These are phyloP conservation scores for Dinoponera quadriceps DNA, from an alignment of 1,140 invertebrate species.

Conservation along the genomic window DNA sequence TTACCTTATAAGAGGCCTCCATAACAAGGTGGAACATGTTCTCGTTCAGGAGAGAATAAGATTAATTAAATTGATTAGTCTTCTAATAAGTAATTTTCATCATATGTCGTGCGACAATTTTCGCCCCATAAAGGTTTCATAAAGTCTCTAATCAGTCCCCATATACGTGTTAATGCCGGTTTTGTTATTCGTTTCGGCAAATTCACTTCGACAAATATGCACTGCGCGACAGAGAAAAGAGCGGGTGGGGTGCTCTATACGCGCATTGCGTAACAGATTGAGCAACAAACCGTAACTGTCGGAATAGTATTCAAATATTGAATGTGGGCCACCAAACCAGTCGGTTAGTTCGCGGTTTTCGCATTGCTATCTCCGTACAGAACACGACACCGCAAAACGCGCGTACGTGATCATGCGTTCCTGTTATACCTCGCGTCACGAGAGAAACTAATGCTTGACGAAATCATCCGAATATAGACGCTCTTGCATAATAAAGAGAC, in stretches of 20 bases:
- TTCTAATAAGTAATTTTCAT: too few relatives aligned
- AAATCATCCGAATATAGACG: too few relatives aligned
- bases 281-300: conserved; percentile 51
- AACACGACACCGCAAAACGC: neutral
- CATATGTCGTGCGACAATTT: too few relatives aligned
- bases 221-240: neutral
- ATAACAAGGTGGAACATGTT: too few relatives aligned
- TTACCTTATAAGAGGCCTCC: conserved; percentile 88
- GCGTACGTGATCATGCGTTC: neutral
- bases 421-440: neutral
- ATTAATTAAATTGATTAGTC: too few relatives aligned
- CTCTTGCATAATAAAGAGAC: too few relatives aligned
- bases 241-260: conserved; percentile 7
- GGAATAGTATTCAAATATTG: conserved; percentile 50
- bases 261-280: conserved; percentile 43
- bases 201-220: conserved; percentile 22
- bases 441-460: neutral
- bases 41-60: too few relatives aligned
- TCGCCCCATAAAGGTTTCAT: too few relatives aligned
- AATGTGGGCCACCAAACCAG: conserved; percentile 64
- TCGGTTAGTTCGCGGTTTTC: conserved; percentile 51
- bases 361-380: neutral
- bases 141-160: too few relatives aligned
- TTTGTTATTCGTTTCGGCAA: neutral
- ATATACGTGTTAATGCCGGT: too few relatives aligned